Evolutionary conservation across 2,797 vertebrate species (phyloP).

Genomic region (Danio albolineatus): DNA sequence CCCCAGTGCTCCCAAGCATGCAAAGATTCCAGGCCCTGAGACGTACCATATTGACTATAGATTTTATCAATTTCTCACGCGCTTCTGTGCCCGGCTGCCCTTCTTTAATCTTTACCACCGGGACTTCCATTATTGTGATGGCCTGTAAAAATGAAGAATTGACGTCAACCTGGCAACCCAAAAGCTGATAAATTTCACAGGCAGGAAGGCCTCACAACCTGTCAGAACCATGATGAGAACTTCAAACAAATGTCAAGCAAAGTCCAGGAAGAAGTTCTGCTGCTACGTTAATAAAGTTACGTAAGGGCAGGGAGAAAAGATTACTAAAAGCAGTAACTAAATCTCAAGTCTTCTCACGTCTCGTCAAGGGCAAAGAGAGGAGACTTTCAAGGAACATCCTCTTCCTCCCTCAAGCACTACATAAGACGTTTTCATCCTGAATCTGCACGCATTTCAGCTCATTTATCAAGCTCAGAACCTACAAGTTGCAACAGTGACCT

Average conservation of each 20-base stretch:
- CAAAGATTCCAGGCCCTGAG: conserved; percentile 68
- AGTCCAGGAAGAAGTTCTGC: conserved; percentile 56
- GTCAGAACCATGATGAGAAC: conserved; percentile 62
- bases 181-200: conserved; percentile 63
- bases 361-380: conserved; percentile 62
- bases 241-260: conserved; percentile 71
- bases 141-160: conserved; percentile 85
- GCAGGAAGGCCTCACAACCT: conserved; percentile 51
- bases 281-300: conserved; percentile 65
- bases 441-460: not conserved
- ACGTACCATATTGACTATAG: conserved; percentile 96
- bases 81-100: conserved; percentile 83
- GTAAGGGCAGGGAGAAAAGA: conserved; percentile 64
- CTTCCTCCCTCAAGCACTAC: not conserved
- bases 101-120: conserved; percentile 97
- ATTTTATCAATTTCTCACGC: conserved; percentile 94
- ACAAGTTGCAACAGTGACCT: not conserved
- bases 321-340: conserved; percentile 64
- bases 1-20: conserved; percentile 64
- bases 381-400: conserved; percentile 18
- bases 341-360: conserved; percentile 65
- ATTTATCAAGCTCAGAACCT: conserved; percentile 9
- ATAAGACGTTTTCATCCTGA: not conserved
- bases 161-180: conserved; percentile 60
- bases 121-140: conserved; percentile 96